Base-by-base conservation (phyloP, 2,797 vertebrate species). In the Apogon talboti region DNA sequence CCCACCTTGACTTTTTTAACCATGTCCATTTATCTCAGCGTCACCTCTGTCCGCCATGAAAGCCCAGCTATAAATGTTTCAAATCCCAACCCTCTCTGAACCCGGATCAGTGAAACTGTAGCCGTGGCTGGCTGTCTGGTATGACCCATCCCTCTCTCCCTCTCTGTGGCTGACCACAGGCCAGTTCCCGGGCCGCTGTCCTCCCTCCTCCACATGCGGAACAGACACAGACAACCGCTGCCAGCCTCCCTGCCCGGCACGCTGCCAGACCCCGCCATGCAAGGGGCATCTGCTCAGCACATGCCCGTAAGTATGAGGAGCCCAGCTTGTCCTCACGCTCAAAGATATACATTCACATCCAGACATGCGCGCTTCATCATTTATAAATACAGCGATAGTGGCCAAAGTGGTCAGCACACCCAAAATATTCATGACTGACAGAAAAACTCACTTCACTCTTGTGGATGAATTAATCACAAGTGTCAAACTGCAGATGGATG, bases 221-320 rank as follows among this genome's bases (percentile, higher is more conserved):
- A 88, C 86, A 89, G 90, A 85, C 92, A 90, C 72, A 87, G 86
- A 66, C 90, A 91, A 46, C 88, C 92, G n/a, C 85, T 91, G 52
- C 73, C 92, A 80, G 97, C 97, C 87, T 99, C 98, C 76, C 96
- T 99, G 95, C 96, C 98, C 7, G 98, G 98, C 86, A 96, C 96
- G 38, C 94, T 99, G 82, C 97, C 97, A 68, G 97, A 99, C 70
- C 91, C 90, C 41, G 84, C 91, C 78, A 92, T 93, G 87, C 92
- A 92, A 75, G 92, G 91, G 59, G 87, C 91, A 68, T 91, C 91
- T 76, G 82, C 90, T 70, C 97, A 98, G 61, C 93, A 98, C 81
- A 88, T 91, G 86, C 64, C 86, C 11, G 93, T 93, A 68, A 93
- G 92, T 90, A 85, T 28, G 43, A 57, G 6, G 38, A 46, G 45